A percentile compares a stretch with the other conserved stretches of the same genome.
phyloP scores from a whole-genome alignment of 1,140 invertebrate species.

The Euglossa dilemma region DNA sequence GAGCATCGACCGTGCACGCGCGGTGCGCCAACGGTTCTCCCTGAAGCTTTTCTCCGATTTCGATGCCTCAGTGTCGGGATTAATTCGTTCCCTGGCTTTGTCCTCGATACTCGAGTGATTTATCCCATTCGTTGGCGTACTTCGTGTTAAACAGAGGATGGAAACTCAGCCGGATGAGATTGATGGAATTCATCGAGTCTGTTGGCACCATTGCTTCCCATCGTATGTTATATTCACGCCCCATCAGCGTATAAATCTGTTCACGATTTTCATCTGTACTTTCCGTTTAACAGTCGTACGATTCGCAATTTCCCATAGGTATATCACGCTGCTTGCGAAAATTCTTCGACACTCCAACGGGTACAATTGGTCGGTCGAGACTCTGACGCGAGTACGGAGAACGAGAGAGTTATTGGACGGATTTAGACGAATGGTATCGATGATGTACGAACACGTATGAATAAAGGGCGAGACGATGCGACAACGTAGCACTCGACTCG shows the following conservation, averaged over 20 bases:
- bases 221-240: not conserved
- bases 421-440: not conserved
- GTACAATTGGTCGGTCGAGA: not conserved
- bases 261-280: too few relatives aligned
- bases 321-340: not conserved
- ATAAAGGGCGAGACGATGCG: not conserved
- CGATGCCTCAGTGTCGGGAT: slow-evolving; percentile 7
- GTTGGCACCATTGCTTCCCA: not conserved
- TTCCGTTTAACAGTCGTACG: not conserved
- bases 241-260: not conserved
- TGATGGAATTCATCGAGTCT: not conserved
- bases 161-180: not conserved
- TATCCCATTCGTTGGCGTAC: not conserved
- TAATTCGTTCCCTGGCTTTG: slow-evolving; percentile 18
- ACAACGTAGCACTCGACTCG: slow-evolving; percentile 35
- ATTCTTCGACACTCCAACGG: too few relatives aligned
- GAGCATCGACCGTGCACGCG: not conserved
- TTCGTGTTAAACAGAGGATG: not conserved
- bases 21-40: not conserved
- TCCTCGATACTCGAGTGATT: slow-evolving; percentile 3
- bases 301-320: too few relatives aligned
- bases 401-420: not conserved
- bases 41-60: slow-evolving; percentile 11
- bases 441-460: not conserved
- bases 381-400: not conserved